These are phyloP conservation scores for Drosophila neutralis DNA, from an alignment of 2,888 invertebrate species.

Conservation along the genomic window DNA sequence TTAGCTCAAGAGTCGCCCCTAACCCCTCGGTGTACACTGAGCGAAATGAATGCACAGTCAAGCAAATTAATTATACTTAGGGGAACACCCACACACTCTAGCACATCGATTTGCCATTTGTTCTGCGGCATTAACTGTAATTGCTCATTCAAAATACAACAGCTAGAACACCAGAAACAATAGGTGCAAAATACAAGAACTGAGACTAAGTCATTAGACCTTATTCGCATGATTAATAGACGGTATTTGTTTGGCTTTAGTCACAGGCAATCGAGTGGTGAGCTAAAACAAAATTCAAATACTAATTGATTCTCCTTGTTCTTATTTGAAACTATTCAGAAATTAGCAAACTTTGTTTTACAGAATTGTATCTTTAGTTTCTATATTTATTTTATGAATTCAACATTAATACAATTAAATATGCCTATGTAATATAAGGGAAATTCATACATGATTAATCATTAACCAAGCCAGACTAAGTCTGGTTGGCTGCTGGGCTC, in stretches of 20 bases:
- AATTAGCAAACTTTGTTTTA: neutral
- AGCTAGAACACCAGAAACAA: slow-evolving; percentile 14
- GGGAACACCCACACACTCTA: slow-evolving; percentile 10
- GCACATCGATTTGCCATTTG: slow-evolving; percentile 59
- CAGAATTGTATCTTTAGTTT: neutral
- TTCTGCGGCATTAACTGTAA: slow-evolving; percentile 68
- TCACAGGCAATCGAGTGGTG: neutral
- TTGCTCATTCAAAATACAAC: slow-evolving; percentile 59
- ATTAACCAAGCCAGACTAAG: neutral
- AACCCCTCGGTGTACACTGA: slow-evolving; percentile 55
- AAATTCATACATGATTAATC: neutral
- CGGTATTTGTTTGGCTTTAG: neutral
- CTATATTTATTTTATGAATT: neutral
- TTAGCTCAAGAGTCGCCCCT: slow-evolving; percentile 62
- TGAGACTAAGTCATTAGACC: slow-evolving; percentile 22
- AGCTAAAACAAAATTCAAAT: neutral
- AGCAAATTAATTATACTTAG: slow-evolving; percentile 73
- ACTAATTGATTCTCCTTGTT: neutral
- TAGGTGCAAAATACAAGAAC: slow-evolving; percentile 3
- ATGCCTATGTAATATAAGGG: fast-evolving
- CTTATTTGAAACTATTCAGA: neutral
- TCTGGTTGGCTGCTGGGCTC: neutral
- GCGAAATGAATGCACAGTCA: slow-evolving; percentile 59
- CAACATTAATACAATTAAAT: neutral
- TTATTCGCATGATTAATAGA: slow-evolving; percentile 41